Evolutionary conservation across 2,888 invertebrate species (phyloP), one percentile per base, ranked within the genome.

Genomic region (Zygothrica quintamaculata): DNA sequence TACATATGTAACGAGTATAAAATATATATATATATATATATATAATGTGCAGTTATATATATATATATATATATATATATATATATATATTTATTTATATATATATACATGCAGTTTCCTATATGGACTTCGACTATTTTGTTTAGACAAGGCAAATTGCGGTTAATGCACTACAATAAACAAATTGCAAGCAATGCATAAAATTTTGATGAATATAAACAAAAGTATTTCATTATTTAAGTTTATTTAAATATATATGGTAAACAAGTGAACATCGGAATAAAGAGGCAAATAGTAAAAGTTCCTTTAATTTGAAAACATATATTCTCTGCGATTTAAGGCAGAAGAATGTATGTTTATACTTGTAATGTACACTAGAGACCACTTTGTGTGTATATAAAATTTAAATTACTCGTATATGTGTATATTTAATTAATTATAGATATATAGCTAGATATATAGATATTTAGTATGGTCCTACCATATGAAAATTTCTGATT

Each of bases 101-200:
- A 29, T 29, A n/a, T 7, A 29, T 7, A 29, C 42, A 34, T 42
- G 39, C 47, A 18, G 40, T 74, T 71, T 68, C 61, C 60, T 68
- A 67, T 59, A 61, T 73, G 67, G 73, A 55, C 43, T 42, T 44
- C 39, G 62, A 59, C 46, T 61, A 61, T 53, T 66, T 57, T 59
- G 57, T 53, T 61, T 59, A 48, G 44, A 65, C 57, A 31, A 40
- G 39, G 66, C 39, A 72, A 75, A 76, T 62, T 72, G 73, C 73
- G 60, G 77, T 76, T 73, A 77, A 80, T 77, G 77, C 77, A 76
- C 67, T 39, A 64, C 52, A 36, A 44, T 46, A 37, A 1, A 50
- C 34, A 57, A 70, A 71, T 60, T 36, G 58, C 56, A 57, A 67
- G 47, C 29, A 57, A 44, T 74, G 50, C 61, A 37, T 8, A 8